Evolutionary conservation across 1,140 invertebrate species (phyloP), one percentile per base, ranked within the genome.

Genomic region (Formica selysi): DNA sequence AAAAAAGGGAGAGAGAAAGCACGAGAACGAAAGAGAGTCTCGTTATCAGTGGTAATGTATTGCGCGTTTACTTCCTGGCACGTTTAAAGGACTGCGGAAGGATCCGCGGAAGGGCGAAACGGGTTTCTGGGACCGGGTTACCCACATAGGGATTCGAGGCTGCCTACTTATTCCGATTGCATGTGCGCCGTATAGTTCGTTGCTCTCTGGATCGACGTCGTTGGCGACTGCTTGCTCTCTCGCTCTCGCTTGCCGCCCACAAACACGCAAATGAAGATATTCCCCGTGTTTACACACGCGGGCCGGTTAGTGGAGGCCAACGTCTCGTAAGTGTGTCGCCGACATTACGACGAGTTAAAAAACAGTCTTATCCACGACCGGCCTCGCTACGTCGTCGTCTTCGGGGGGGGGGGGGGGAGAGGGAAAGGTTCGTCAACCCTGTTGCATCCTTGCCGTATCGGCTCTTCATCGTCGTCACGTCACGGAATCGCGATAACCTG

Each of bases 71-170:
- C 84, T 83, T 76, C 54, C 54, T 57, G 48, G 29, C 13, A 29
- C 61, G 51, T n/a, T 70, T 32, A 29, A 61, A 76, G 65, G 59
- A 48, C 73, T 32, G 22, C 54, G 78, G 67, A 78, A 61, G 81
- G 84, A 87, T 85, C 86, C 85, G 65, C 89, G 79, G 89, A 89
- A 92, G 86, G 88, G 80, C 87, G 89, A 91, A 92, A 92, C 91
- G 84, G 87, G 91, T 92, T 91, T 92, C 88, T 87, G 91, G 91
- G 91, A 92, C 91, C 90, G 90, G 91, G 91, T 92, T 88, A 92
- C 91, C 91, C 88, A 92, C 88, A 91, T 92, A 83, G 89, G 54
- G 88, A 91, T 90, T 91, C 91, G 91, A 88, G 89, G 76, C 90
- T 87, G 86, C 86, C 90, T 88, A 89, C 87, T 92, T 90, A 89